Conservation (phyloP, 2,113 vertebrate species). For the Amblyopsis rosae region DNA sequence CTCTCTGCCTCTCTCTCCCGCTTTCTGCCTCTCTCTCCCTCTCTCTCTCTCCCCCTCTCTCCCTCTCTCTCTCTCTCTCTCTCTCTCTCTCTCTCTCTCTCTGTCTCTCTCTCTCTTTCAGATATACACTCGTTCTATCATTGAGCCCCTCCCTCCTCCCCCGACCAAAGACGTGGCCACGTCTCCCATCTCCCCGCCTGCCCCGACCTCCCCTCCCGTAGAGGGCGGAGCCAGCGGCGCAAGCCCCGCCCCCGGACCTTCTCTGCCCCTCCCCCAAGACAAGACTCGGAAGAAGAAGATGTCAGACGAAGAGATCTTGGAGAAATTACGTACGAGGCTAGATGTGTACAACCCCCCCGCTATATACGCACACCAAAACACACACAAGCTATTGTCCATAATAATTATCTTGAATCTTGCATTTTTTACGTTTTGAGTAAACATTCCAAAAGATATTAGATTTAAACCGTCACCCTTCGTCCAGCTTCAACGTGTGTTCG, state of each 20-base stretch:
- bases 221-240: slow-evolving; percentile 72
- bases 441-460: no score
- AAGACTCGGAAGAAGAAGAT: slow-evolving; percentile 98
- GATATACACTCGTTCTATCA: slow-evolving; percentile 96
- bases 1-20: neutral
- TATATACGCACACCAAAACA: slow-evolving; percentile 1
- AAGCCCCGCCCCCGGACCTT: slow-evolving; percentile 67
- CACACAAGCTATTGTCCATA: neutral
- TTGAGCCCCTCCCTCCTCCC: slow-evolving; percentile 85
- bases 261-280: slow-evolving; percentile 80
- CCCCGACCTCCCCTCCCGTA: slow-evolving; percentile 52
- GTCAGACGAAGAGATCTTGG: slow-evolving; percentile 96
- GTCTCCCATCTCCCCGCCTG: slow-evolving; percentile 81
- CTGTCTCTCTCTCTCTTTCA: slow-evolving; percentile 52
- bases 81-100: neutral
- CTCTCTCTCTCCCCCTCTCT: neutral
- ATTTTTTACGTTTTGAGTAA: no score
- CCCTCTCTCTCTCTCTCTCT: neutral
- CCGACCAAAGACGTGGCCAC: slow-evolving; percentile 89
- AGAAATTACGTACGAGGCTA: slow-evolving; percentile 88
- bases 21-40: neutral
- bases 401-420: no score
- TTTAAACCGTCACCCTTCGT: no score
- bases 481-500: no score
- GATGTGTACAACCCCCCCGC: neutral